Conservation (phyloP, 2,113 vertebrate genomes). For the Carettochelys insculpta region DNA sequence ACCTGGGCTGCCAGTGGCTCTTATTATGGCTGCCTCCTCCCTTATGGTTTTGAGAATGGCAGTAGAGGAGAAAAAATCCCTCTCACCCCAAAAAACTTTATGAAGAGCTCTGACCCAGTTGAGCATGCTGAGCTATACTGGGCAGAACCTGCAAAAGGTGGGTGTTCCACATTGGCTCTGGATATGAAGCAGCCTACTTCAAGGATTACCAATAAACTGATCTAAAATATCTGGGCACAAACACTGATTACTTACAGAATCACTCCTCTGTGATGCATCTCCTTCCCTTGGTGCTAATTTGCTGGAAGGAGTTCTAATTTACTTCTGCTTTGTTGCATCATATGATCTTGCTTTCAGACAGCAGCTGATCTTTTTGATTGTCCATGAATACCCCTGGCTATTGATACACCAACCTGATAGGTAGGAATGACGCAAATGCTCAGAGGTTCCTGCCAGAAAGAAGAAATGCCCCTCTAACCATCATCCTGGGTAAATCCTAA, state of each 20-base stretch:
- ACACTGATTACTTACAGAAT: neutral
- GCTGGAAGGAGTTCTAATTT: neutral
- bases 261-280: neutral
- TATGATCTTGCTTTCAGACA: neutral
- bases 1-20: neutral
- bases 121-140: neutral
- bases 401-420: neutral
- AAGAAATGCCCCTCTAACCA: neutral
- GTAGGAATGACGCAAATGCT: neutral
- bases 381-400: neutral
- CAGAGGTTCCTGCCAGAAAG: neutral
- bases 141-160: neutral
- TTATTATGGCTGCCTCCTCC: neutral
- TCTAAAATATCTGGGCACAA: neutral
- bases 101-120: neutral
- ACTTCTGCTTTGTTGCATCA: neutral
- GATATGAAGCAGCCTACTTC: neutral
- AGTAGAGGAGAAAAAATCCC: neutral
- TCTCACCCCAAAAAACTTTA: neutral
- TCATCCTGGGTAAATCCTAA: neutral
- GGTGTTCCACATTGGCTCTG: neutral
- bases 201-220: neutral
- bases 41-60: neutral
- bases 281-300: neutral
- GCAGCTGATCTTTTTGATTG: neutral